A percentile compares a stretch with the other conserved stretches of the same genome.
Evolutionary conservation across 2,888 invertebrate species (phyloP).

Genomic region (Nemapogon koenigi): DNA sequence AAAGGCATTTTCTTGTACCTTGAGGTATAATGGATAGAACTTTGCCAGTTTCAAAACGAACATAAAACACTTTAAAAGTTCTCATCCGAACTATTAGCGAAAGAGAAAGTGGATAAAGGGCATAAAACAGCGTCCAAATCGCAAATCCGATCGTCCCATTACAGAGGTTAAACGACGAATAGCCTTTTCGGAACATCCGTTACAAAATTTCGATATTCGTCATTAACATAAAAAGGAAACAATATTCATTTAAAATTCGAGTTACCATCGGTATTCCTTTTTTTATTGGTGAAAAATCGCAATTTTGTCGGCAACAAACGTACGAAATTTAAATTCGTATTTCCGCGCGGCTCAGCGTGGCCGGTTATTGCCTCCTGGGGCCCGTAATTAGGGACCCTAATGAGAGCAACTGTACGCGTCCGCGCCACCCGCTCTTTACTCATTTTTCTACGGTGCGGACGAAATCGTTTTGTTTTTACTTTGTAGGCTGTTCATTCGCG

Average conservation of each 20-base stretch:
- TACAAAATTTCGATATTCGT: conserved; percentile 49
- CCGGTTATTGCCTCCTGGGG: conserved; percentile 13
- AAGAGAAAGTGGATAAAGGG: not conserved
- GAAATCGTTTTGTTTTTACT: conserved; percentile 7
- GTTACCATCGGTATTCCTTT: conserved; percentile 36
- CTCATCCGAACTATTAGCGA: conserved; percentile 2
- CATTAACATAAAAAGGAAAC: conserved; percentile 63
- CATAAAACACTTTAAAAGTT: no score
- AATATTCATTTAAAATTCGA: conserved; percentile 61
- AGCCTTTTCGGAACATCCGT: conserved; percentile 38
- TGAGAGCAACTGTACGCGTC: conserved; percentile 41
- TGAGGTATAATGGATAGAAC: no score
- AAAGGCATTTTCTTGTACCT: no score
- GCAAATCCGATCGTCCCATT: conserved; percentile 28
- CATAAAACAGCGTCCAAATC: conserved; percentile 5
- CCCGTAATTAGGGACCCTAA: conserved; percentile 53
- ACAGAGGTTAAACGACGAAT: conserved; percentile 41
- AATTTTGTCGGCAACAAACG: conserved; percentile 40
- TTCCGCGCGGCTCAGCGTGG: conserved; percentile 36
- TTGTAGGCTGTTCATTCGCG: conserved; percentile 3
- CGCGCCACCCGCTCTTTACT: conserved; percentile 5
- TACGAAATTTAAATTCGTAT: conserved; percentile 56
- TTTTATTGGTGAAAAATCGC: conserved; percentile 54
- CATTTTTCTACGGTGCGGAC: conserved; percentile 7
- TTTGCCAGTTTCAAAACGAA: no score